Evolutionary conservation across 1,140 invertebrate species (phyloP), one percentile per base, ranked within the genome.

Genomic region (Euura lappo): DNA sequence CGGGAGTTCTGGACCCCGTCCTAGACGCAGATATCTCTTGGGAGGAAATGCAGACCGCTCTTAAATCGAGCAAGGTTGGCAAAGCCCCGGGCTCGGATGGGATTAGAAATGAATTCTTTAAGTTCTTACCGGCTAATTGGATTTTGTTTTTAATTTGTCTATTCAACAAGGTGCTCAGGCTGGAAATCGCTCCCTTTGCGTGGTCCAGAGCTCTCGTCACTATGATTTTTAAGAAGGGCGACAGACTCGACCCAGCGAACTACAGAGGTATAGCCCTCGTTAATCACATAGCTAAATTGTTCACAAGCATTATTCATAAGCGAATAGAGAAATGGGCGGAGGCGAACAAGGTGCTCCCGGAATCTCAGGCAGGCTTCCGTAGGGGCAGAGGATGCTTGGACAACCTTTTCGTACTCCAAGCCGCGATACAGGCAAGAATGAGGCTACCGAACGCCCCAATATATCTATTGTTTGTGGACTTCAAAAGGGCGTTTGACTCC

Each of bases 291-390:
- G 46, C 68, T 10, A 69, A 69, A 45, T 45, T 69, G 11, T 69
- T 69, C 13, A 69, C 68, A 43, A 13, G 11, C 4, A 69, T 69
- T 5, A 69, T 69, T 43, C 44, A 69, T 2, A 5, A 69, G 6
- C 44, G 68, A 69, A 10, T 69, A 4, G 68, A 69, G 68, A 13
- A 43, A 69, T 69, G 68, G 68, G 68, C 68, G 11, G 11, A 28
- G 4, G 42, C 44, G 6, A 6, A 6, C 44, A 45, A 42, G 6
- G 13, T 5, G 44, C 5, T 69, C 5, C 68, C 68, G 44, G 68
- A 69, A 44, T 28, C 10, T 42, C 68, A 2, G 68, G 11, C 42
- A 10, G 68, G 68, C 3, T 69, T 69, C 46, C 4, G 10, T 4
- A 69, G 42, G 6, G 42, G 46, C 10, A 13, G 42, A 5, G 42